A percentile compares a stretch with the other conserved stretches of the same genome.
These are phyloP conservation scores for Eupithecia centaureata DNA, from an alignment of 2,888 invertebrate genomes.

Conservation along the genomic window DNA sequence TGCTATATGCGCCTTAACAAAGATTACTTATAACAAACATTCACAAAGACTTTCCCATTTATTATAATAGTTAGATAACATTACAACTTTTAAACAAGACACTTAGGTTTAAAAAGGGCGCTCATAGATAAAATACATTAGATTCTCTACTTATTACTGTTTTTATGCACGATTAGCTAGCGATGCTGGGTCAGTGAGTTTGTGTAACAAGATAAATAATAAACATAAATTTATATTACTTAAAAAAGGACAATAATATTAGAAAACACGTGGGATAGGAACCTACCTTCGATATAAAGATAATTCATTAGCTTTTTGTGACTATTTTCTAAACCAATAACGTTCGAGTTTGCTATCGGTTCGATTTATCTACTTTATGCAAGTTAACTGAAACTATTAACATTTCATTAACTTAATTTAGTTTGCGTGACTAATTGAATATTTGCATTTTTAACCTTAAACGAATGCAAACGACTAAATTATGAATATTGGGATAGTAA, in stretches of 20 bases:
- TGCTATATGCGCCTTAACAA: no score
- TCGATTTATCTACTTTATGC: background rate
- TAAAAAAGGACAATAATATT: background rate
- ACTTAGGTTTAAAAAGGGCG: no score
- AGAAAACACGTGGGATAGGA: background rate
- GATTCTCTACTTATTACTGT: no score
- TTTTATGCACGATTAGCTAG: no score
- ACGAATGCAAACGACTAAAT: slow-evolving; percentile 13
- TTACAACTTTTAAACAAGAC: no score
- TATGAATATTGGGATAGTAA: background rate
- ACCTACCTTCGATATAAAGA: background rate
- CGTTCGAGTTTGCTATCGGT: background rate
- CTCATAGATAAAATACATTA: no score
- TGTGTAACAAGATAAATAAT: no score
- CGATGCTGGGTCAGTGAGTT: no score
- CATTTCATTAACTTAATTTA: slow-evolving; percentile 7
- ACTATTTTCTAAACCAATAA: background rate
- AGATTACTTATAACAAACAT: no score
- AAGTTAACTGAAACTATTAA: background rate
- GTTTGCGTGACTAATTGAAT: slow-evolving; percentile 26
- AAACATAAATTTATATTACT: no score
- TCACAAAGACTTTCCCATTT: no score
- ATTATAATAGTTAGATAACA: no score
- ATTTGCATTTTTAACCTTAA: slow-evolving; percentile 26
- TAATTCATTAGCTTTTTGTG: background rate